Conservation (phyloP, 1,140 invertebrate genomes). For the Drosophila equinoxialis region DNA sequence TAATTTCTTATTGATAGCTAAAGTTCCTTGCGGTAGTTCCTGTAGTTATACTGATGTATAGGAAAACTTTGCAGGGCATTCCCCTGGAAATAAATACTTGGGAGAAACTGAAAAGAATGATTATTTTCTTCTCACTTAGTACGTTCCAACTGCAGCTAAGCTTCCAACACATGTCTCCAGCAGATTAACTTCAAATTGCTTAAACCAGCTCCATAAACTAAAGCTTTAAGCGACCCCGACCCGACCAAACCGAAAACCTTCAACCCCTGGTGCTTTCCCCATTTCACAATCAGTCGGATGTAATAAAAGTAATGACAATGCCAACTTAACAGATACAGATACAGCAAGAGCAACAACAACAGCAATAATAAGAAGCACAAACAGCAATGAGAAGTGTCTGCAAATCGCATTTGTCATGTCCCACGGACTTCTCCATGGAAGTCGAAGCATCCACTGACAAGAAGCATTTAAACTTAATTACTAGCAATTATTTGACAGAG, state of each 20-base stretch:
- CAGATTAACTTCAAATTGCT: slow-evolving; percentile 17
- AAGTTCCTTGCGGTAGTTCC: no score
- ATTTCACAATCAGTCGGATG: slow-evolving; percentile 12
- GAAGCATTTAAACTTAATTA: slow-evolving; percentile 67
- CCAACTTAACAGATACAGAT: slow-evolving; percentile 15
- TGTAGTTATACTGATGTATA: no score
- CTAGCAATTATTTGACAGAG: slow-evolving; percentile 60
- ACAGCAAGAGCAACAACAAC: neutral
- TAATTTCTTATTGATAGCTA: no score
- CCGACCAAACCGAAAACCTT: neutral
- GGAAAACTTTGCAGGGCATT: no score
- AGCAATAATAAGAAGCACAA: neutral
- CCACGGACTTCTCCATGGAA: slow-evolving; percentile 10
- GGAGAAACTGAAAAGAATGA: neutral
- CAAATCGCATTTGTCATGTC: slow-evolving; percentile 67
- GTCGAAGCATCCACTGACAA: slow-evolving; percentile 20
- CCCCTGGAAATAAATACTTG: neutral
- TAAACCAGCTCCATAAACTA: slow-evolving; percentile 18
- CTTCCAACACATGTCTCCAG: slow-evolving; percentile 12
- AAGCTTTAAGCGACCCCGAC: neutral
- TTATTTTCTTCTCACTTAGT: neutral
- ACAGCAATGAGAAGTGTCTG: slow-evolving; percentile 36
- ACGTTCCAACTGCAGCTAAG: neutral
- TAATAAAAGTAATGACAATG: slow-evolving; percentile 19
- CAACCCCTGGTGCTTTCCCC: neutral